Evolutionary conservation across 2,797 vertebrate genomes (phyloP).

Genomic region (Pristis pectinata): DNA sequence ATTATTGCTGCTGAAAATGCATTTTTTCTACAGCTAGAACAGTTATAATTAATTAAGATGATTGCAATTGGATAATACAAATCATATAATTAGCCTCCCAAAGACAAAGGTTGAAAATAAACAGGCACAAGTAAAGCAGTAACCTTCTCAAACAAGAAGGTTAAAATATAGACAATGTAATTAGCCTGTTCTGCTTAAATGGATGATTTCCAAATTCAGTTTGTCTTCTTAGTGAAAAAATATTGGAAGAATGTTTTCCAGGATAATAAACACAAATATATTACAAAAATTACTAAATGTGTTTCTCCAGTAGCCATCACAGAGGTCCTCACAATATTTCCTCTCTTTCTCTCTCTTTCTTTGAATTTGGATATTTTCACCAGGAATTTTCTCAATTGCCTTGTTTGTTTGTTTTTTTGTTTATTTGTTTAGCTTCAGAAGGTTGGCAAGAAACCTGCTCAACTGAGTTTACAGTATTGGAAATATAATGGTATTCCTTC

Average conservation of each 20-base stretch:
- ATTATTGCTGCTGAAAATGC: not conserved
- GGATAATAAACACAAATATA: not conserved
- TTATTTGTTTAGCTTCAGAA: not conserved
- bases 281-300: not conserved
- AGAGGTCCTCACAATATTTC: not conserved
- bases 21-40: not conserved
- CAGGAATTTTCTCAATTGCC: not conserved
- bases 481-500: too few relatives aligned
- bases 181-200: not conserved
- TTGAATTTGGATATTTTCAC: not conserved
- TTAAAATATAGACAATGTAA: not conserved
- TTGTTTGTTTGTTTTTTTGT: too few relatives aligned
- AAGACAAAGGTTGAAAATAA: not conserved
- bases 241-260: not conserved
- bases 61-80: not conserved
- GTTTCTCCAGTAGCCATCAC: not conserved
- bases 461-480: too few relatives aligned
- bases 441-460: not conserved
- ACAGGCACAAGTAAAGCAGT: constrained; percentile 11
- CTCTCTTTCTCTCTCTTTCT: not conserved
- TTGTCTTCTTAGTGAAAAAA: not conserved
- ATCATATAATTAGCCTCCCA: not conserved
- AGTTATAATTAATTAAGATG: constrained; percentile 2
- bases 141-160: not conserved
- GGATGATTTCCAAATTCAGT: not conserved